A percentile compares a stretch with the other conserved stretches of the same genome.
Evolutionary conservation across 2,888 invertebrate species (phyloP).

Genomic region (Papilio protenor): DNA sequence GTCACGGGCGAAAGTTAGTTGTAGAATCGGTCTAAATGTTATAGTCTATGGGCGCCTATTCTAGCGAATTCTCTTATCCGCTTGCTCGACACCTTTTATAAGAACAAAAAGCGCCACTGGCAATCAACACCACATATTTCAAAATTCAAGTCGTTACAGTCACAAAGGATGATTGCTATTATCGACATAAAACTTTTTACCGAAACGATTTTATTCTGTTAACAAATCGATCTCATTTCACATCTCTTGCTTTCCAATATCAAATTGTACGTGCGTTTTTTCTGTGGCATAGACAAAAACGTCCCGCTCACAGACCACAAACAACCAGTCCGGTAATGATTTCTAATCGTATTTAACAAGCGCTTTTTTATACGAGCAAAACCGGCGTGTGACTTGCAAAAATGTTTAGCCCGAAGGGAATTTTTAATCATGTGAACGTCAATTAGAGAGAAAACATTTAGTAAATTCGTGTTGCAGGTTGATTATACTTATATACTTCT

Average conservation of each 20-base stretch:
- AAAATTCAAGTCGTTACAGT: too few relatives aligned
- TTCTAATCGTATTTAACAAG: constrained; percentile 47
- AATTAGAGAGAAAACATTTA: background rate
- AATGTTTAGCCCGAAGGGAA: constrained; percentile 33
- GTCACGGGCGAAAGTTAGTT: too few relatives aligned
- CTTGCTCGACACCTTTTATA: too few relatives aligned
- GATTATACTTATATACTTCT: background rate
- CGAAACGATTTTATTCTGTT: constrained; percentile 29
- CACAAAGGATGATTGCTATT: background rate
- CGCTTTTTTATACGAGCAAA: constrained; percentile 42
- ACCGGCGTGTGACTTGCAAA: constrained; percentile 34
- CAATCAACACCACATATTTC: too few relatives aligned
- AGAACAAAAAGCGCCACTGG: too few relatives aligned
- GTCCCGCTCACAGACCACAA: constrained; percentile 42
- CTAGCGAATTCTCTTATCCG: too few relatives aligned
- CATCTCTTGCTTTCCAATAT: constrained; percentile 50
- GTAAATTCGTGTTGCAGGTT: background rate
- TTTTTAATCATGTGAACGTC: constrained; percentile 17
- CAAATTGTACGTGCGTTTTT: constrained; percentile 46
- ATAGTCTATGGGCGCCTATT: too few relatives aligned
- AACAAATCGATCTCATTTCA: constrained; percentile 48
- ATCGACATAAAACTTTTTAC: background rate
- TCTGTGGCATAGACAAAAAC: constrained; percentile 39
- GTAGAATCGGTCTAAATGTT: too few relatives aligned
- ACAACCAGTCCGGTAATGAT: constrained; percentile 48